Evolutionary conservation across 2,113 vertebrate species (phyloP).

Genomic region (Odontophorus gujanensis): DNA sequence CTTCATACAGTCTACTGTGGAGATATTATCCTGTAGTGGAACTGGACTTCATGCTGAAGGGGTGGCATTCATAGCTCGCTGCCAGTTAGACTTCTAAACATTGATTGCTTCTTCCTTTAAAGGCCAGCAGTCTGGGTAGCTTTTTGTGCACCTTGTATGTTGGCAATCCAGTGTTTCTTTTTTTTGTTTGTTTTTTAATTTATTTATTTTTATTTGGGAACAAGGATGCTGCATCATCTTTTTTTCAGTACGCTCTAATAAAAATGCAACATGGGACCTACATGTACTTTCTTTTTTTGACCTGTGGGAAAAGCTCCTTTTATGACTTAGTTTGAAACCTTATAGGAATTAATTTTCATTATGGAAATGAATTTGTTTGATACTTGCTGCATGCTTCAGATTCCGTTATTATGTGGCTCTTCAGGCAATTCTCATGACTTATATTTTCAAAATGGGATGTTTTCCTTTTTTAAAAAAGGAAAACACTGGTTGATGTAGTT

Average conservation of each 20-base stretch:
- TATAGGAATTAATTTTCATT: not conserved
- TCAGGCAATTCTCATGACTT: not conserved
- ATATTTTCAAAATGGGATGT: not conserved
- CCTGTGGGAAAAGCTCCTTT: not conserved
- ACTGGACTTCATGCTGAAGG: not conserved
- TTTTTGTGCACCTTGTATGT: not conserved
- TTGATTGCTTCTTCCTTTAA: not conserved
- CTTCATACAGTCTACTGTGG: not conserved
- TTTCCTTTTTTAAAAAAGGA: not conserved
- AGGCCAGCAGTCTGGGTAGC: not conserved
- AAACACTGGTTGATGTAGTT: not conserved
- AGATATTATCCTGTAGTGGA: not conserved
- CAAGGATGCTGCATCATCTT: not conserved
- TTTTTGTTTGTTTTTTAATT: too few relatives aligned
- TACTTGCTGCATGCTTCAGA: not conserved
- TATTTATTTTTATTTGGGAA: fast-evolving
- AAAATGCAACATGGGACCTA: not conserved
- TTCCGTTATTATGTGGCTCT: not conserved
- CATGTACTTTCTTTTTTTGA: not conserved
- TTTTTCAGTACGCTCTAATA: not conserved
- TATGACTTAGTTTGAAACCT: not conserved
- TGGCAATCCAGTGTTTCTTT: not conserved
- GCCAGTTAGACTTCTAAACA: not conserved
- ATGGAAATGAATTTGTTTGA: not conserved
- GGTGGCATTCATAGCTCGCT: not conserved